A percentile compares a stretch with the other conserved stretches of the same genome.
Evolutionary conservation across 2,113 vertebrate genomes (phyloP).

Genomic region (Strix aluco): DNA sequence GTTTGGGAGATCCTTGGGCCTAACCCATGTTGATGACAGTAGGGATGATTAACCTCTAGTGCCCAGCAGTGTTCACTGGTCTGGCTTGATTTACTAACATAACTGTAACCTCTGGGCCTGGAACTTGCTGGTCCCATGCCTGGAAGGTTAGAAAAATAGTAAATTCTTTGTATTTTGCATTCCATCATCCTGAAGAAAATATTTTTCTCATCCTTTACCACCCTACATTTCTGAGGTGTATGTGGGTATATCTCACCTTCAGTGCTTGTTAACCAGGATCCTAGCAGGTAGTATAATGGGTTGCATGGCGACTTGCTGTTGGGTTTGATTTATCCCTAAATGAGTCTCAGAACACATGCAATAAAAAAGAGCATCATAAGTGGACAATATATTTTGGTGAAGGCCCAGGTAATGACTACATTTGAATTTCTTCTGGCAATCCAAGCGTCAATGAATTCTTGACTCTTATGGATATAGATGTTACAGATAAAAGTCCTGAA

Average conservation of each 20-base stretch:
- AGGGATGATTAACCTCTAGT: neutral
- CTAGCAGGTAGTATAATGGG: neutral
- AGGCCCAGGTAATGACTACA: neutral
- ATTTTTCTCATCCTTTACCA: neutral
- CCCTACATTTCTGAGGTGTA: neutral
- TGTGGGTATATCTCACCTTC: neutral
- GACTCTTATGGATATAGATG: accelerated
- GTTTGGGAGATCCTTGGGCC: neutral
- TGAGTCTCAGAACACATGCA: neutral
- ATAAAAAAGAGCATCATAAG: neutral
- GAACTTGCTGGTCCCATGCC: neutral
- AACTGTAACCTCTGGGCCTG: neutral
- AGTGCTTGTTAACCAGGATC: neutral
- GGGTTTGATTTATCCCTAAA: neutral
- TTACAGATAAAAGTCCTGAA: neutral
- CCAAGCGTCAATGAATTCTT: neutral
- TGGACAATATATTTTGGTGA: neutral
- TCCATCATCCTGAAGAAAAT: neutral
- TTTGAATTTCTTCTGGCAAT: neutral
- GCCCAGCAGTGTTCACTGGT: neutral
- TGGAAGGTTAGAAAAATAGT: neutral
- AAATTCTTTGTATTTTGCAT: neutral
- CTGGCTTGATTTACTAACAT: neutral
- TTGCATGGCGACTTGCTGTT: neutral
- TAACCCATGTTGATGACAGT: neutral